Base-by-base conservation (phyloP, 2,113 vertebrate species). In the Syrmaticus mikado region DNA sequence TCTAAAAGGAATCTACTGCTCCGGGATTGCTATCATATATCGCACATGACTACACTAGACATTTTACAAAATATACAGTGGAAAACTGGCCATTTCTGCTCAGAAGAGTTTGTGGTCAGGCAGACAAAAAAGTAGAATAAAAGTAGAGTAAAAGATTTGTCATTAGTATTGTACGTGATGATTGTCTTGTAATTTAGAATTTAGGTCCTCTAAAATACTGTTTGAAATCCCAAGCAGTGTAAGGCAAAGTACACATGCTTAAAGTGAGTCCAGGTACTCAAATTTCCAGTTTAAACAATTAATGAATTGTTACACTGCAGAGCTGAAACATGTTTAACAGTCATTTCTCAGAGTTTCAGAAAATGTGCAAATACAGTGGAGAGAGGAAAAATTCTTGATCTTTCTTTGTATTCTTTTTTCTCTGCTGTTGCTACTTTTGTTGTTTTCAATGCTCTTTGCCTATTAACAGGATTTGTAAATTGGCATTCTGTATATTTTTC, bases 231-330 rank as follows among this genome's bases (percentile, higher is more conserved):
- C 21, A 22, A 27, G 79, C 32, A 45, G 20, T 27, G 1, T 45
- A 48, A 74, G n/a, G 43, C 20, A 68, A 36, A 45, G 25, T 41
- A 61, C 11, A 22, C 15, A 14, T 0, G 0, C 40, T 78, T 70
- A 34, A 79, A 48, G n/a, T 76, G 32, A 61, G 40, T 89, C 16
- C 22, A 55, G 45, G 28, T 67, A 61, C 53, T 89, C 28, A 25
- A 4, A 38, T 78, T 87, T 82, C 66, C 84, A 36, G 32, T 71
- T 75, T 32, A 30, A 52, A 41, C 32, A 76, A 4, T 71, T 71
- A 88, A 50, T 67, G 20, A 60, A n/a, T 46, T 78, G 12, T 60
- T 89, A 48, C 30, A 8, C 45, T 77, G 15, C 8, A 43, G 53
- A 85, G 17, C 4, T 20, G 4, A 73, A 82, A 46, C 77, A 8